Evolutionary conservation across 2,113 vertebrate species (phyloP), one percentile per base, ranked within the genome.

Genomic region (Cariama cristata): DNA sequence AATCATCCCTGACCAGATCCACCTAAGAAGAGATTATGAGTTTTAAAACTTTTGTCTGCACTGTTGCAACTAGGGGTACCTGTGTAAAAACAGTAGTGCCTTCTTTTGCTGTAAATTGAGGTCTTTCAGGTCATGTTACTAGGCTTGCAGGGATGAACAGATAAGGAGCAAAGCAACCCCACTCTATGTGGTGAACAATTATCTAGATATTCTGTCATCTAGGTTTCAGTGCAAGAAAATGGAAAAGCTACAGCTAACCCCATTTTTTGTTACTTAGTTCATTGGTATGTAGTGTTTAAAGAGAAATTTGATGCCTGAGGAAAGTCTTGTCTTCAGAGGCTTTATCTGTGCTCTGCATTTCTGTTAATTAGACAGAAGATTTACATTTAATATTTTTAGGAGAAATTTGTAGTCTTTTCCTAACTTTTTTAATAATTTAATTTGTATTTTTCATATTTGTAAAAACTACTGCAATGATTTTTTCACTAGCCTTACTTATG

Each of bases 1-100:
- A 98, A 96, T 98, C 98, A 97, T 98, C 97, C 97, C 97, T 98
- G 97, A 98, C 97, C 56, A 98, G 98, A 97, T 98, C 97, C 86
- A 96, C 96, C 97, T 98, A 97, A 97, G 97, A 97, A 97, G 95
- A 98, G 98, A 98, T 98, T 98, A 98, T 93, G 96, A 95, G 92
- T 98, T 97, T 98, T 95, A 98, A 97, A 98, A 97, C 93, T 98
- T 97, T 96, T 94, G 97, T 97, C 95, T 98, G 32, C 67, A 52
- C 69, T 52, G 73, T 95, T 97, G 94, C 79, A 55, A 92, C 93
- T 97, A 95, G 95, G 91, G 62, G 16, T 98, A 98, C 97, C 96
- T 97, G 96, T 96, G 88, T 93, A 97, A 97, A 98, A 97, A 81
- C 90, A 96, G 94, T 93, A 81, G 85, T 95, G 86, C 93, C 83